Conservation (phyloP, 2,888 invertebrate species). For the Apotomis betuletana region DNA sequence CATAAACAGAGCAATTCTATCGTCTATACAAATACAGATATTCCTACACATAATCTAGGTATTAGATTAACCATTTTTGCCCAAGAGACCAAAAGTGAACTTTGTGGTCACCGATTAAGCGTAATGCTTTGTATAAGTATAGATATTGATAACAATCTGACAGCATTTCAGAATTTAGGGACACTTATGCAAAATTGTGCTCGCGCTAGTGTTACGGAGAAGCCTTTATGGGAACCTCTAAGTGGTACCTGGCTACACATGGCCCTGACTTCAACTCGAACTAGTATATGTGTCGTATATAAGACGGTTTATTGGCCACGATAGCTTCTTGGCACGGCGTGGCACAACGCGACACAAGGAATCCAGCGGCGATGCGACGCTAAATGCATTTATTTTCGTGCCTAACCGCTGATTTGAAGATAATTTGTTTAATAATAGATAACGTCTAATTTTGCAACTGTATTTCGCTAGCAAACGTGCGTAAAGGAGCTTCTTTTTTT, state of each 20-base stretch:
- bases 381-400: constrained; percentile 29
- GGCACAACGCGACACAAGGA: constrained; percentile 32
- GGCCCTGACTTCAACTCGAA: constrained; percentile 10
- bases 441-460: background rate
- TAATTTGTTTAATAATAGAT: constrained; percentile 12
- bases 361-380: constrained; percentile 24
- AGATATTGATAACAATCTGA: background rate
- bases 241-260: background rate
- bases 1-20: no score
- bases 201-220: background rate
- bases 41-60: no score
- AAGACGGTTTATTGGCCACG: constrained; percentile 39
- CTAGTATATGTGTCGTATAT: constrained; percentile 23
- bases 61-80: no score
- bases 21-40: no score
- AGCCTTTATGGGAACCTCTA: background rate
- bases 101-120: no score
- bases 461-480: background rate
- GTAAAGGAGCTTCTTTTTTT: background rate
- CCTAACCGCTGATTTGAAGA: constrained; percentile 28
- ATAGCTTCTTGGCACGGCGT: constrained; percentile 39
- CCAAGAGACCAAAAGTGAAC: no score
- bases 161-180: background rate
- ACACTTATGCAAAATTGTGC: background rate
- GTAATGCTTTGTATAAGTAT: no score